These are phyloP conservation scores for Diacarnus erythraeanus DNA, from an alignment of 37 sponge, comb jelly and placozoan species.

Conservation along the genomic window DNA sequence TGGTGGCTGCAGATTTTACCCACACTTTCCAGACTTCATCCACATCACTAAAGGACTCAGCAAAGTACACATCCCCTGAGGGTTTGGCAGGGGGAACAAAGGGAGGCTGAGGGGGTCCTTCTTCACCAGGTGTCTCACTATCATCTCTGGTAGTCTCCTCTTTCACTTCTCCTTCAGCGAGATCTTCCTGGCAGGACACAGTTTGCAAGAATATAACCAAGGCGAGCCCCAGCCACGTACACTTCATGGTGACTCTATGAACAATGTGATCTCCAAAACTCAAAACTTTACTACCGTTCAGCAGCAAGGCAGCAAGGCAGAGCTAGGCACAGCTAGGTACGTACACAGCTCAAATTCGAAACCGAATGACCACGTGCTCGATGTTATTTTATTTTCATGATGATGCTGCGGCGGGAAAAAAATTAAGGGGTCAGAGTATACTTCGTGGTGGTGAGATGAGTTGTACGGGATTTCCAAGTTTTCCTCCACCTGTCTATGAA, in stretches of 20 bases:
- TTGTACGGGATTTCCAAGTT: constrained; percentile 12
- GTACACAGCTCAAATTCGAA: too few species aligned
- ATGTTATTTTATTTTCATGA: too few species aligned
- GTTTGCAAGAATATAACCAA: background rate
- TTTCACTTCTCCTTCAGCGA: background rate
- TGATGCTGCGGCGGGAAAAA: too few species aligned
- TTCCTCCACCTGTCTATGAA: constrained; percentile 23
- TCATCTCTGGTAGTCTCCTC: background rate
- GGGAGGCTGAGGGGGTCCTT: background rate
- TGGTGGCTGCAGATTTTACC: constrained; percentile 80
- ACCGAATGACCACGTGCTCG: background rate
- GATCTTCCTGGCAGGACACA: background rate
- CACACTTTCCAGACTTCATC: constrained; percentile 58
- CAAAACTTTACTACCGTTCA: too few species aligned
- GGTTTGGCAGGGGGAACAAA: constrained; percentile 53
- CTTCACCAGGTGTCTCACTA: background rate
- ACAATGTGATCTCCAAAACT: too few species aligned
- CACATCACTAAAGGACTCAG: constrained; percentile 59
- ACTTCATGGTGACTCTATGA: background rate
- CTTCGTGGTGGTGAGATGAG: background rate
- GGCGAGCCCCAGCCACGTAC: background rate
- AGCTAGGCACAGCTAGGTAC: too few species aligned
- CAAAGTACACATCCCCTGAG: constrained; percentile 68
- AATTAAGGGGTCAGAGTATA: too few species aligned
- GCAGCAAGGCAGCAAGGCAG: too few species aligned